Percentiles rank a stretch among this genome's conserved stretches.
phyloP scores from a whole-genome alignment of 2,888 invertebrate species.

The Ephialtes manifestator region DNA sequence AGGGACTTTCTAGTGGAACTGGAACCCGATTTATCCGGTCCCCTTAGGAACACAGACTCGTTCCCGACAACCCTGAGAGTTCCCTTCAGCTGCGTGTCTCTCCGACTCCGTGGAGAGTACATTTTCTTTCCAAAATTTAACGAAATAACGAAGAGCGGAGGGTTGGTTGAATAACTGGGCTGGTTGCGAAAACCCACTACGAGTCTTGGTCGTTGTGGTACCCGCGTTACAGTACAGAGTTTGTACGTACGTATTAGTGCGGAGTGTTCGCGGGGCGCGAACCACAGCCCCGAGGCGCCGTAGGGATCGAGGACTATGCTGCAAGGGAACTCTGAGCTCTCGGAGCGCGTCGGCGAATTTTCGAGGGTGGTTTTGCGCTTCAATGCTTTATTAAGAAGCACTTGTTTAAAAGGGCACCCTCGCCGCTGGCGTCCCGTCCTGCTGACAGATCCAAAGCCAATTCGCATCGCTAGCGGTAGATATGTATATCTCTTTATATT shows the following conservation, averaged over 20 bases:
- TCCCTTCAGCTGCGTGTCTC: constrained; percentile 41
- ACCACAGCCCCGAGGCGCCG: constrained; percentile 72
- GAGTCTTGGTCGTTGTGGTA: constrained; percentile 39
- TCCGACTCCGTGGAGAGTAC: constrained; percentile 59
- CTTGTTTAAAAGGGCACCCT: constrained; percentile 85
- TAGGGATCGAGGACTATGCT: constrained; percentile 54
- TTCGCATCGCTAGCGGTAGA: constrained; percentile 75
- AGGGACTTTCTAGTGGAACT: constrained; percentile 53
- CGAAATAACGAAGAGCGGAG: constrained; percentile 76
- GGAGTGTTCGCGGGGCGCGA: constrained; percentile 66
- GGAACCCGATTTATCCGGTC: constrained; percentile 43
- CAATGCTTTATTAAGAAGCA: constrained; percentile 86
- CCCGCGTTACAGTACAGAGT: neutral
- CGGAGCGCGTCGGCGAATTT: constrained; percentile 80
- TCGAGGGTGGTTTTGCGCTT: constrained; percentile 85
- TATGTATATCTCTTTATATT: constrained; percentile 26
- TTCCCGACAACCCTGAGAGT: constrained; percentile 14
- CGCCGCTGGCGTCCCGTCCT: constrained; percentile 69
- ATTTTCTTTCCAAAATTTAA: constrained; percentile 77
- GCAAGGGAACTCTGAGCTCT: constrained; percentile 55
- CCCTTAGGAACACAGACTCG: constrained; percentile 19
- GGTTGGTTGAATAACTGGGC: constrained; percentile 50
- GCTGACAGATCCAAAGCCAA: constrained; percentile 81
- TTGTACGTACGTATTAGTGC: constrained; percentile 43
- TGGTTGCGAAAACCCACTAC: constrained; percentile 43